Evolutionary conservation across 2,797 vertebrate genomes (phyloP).

Genomic region (Huso huso): DNA sequence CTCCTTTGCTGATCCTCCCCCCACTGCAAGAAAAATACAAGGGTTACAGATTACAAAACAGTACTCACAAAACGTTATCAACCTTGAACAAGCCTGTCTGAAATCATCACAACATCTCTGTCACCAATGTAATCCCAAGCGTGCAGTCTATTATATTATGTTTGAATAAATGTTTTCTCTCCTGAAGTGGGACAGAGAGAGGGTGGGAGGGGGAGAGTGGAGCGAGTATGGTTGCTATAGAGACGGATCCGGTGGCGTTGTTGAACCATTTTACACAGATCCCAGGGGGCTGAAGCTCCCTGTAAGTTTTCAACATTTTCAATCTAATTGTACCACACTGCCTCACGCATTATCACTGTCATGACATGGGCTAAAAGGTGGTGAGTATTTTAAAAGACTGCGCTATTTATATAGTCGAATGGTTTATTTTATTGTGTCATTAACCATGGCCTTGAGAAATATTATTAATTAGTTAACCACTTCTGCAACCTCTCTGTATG

Average conservation of each 20-base stretch:
- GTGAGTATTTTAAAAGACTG: slow-evolving; percentile 40
- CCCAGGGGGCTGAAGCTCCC: slow-evolving; percentile 63
- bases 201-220: slow-evolving; percentile 61
- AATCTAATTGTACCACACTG: slow-evolving; percentile 16
- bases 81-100: too few species aligned
- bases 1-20: too few species aligned
- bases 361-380: slow-evolving; percentile 17
- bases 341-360: slow-evolving; percentile 12
- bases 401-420: slow-evolving; percentile 37
- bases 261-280: slow-evolving; percentile 71
- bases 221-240: slow-evolving; percentile 60
- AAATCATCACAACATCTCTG: too few species aligned
- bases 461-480: too few species aligned
- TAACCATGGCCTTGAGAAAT: too few species aligned
- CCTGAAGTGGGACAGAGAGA: slow-evolving; percentile 6
- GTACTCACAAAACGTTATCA: too few species aligned
- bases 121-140: too few species aligned
- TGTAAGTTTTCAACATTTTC: slow-evolving; percentile 41
- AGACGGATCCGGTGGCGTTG: slow-evolving; percentile 72
- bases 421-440: slow-evolving; percentile 21
- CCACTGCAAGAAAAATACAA: too few species aligned
- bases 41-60: too few species aligned
- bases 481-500: too few species aligned
- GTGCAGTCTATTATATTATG: too few species aligned
- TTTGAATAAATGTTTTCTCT: neutral